Evolutionary conservation across 1,140 invertebrate genomes (phyloP).

Genomic region (Cydia amplana): DNA sequence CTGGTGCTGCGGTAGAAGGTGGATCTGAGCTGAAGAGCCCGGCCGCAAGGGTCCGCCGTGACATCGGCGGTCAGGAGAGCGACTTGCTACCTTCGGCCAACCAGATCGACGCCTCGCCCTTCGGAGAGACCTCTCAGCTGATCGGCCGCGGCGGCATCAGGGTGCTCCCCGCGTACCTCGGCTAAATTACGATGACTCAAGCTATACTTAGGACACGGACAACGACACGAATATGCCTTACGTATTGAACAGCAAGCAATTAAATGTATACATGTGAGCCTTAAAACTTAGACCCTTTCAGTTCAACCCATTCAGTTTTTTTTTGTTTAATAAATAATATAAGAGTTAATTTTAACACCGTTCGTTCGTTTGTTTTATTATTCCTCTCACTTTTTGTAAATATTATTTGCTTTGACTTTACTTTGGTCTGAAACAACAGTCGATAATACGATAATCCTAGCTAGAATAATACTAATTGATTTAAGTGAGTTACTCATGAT

Average conservation of each 20-base stretch:
- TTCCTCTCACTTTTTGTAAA: neutral
- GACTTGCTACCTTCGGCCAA: conserved; percentile 63
- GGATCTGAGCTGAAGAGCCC: conserved; percentile 47
- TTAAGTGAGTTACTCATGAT: neutral
- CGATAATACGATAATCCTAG: neutral
- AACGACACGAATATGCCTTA: neutral
- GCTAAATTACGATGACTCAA: conserved; percentile 43
- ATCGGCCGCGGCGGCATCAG: conserved; percentile 64
- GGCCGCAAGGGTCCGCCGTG: conserved; percentile 49
- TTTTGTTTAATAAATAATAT: conserved; percentile 14
- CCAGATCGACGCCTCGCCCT: conserved; percentile 58
- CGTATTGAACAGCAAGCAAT: neutral
- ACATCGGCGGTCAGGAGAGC: conserved; percentile 60
- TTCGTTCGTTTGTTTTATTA: neutral
- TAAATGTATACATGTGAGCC: conserved; percentile 16
- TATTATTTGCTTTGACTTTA: neutral
- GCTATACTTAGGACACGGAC: neutral
- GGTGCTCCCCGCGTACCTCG: conserved; percentile 68
- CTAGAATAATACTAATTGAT: conserved; percentile 21
- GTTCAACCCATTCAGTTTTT: neutral
- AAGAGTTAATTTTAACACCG: neutral
- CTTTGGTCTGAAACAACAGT: conserved; percentile 3
- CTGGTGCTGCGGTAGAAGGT: conserved; percentile 67
- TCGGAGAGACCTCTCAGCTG: conserved; percentile 57
- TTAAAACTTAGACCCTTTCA: conserved; percentile 6